Percentiles rank a stretch among this genome's conserved stretches.
These are phyloP conservation scores for Aptenodytes patagonicus DNA, from an alignment of 2,113 vertebrate species.

Conservation along the genomic window DNA sequence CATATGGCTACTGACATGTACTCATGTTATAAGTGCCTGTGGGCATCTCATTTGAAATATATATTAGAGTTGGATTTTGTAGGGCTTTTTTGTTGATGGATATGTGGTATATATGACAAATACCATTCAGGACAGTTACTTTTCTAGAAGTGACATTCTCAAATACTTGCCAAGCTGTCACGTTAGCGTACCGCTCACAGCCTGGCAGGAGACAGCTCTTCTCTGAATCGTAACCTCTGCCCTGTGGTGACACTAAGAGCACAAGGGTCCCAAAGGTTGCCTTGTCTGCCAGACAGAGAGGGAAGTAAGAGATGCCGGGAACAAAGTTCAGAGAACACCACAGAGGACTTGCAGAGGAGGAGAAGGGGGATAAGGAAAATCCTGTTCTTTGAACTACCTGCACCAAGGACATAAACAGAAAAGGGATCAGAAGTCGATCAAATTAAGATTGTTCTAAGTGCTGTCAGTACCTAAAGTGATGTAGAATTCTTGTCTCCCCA, in stretches of 20 bases:
- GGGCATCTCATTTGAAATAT: conserved; percentile 17
- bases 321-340: not conserved
- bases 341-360: not conserved
- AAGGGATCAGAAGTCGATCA: not conserved
- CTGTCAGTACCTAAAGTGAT: not conserved
- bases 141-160: conserved; percentile 14
- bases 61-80: not conserved
- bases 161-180: conserved; percentile 15
- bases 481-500: not conserved
- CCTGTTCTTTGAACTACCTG: not conserved
- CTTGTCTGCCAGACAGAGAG: not conserved
- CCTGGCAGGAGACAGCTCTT: not conserved
- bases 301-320: not conserved
- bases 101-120: not conserved
- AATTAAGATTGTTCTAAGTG: not conserved
- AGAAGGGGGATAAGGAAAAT: not conserved
- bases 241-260: not conserved
- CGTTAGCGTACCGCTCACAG: not conserved
- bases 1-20: not conserved
- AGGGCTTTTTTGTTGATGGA: not conserved
- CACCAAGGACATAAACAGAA: not conserved
- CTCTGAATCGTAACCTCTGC: not conserved
- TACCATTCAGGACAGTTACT: not conserved
- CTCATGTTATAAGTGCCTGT: not conserved
- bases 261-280: not conserved